A percentile compares a stretch with the other conserved stretches of the same genome.
Evolutionary conservation across 2,113 vertebrate genomes (phyloP).

Genomic region (Microcebus tavaratra): DNA sequence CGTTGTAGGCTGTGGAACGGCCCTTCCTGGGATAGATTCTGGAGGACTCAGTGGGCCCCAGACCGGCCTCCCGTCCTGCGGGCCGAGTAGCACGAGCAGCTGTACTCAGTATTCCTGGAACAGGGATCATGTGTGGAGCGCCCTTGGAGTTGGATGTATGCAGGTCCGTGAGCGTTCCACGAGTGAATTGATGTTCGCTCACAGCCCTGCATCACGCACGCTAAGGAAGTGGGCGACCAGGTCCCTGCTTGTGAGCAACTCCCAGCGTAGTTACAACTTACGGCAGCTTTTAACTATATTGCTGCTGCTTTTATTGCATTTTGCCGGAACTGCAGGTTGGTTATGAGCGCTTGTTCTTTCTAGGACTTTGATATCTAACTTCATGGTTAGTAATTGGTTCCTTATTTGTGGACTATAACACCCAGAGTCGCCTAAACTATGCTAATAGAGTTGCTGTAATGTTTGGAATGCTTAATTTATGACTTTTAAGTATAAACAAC

Average conservation of each 20-base stretch:
- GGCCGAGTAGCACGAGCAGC: neutral
- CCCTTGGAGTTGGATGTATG: neutral
- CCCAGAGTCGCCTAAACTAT: neutral
- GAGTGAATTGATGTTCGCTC: too few relatives aligned
- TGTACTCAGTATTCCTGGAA: neutral
- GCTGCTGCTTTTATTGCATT: neutral
- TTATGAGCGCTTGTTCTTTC: neutral
- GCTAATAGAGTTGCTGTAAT: neutral
- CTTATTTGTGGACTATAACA: neutral
- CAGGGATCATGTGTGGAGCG: neutral
- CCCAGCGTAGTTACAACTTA: neutral
- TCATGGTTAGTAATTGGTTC: neutral
- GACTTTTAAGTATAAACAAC: neutral
- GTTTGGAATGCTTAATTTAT: neutral
- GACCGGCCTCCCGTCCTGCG: neutral
- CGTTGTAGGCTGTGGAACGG: neutral
- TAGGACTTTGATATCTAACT: neutral
- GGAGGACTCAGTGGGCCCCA: neutral
- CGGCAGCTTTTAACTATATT: neutral
- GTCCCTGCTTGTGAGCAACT: neutral
- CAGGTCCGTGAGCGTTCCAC: neutral
- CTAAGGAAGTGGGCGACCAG: neutral
- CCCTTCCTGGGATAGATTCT: accelerated
- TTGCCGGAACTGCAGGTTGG: neutral
- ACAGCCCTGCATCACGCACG: neutral